Percentiles rank a stretch among this genome's conserved stretches.
These are phyloP conservation scores for Clarias batrachus DNA, from an alignment of 2,113 vertebrate species.

Conservation along the genomic window DNA sequence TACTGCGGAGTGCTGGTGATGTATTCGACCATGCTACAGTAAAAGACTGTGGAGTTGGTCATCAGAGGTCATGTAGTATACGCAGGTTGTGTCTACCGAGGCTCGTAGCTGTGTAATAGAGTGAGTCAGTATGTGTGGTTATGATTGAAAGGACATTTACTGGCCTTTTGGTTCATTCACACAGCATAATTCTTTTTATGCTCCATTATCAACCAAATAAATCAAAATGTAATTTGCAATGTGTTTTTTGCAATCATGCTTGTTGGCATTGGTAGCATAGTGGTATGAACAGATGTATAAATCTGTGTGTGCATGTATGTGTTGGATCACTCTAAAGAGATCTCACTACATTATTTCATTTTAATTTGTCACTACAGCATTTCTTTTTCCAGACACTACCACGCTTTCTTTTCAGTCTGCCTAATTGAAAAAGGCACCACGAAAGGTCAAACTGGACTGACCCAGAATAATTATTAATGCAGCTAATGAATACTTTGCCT, in stretches of 20 bases:
- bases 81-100: slow-evolving; percentile 25
- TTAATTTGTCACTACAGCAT: not conserved
- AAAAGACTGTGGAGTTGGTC: not conserved
- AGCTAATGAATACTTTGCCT: not conserved
- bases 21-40: not conserved
- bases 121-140: slow-evolving; percentile 32
- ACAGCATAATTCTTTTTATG: slow-evolving; percentile 33
- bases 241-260: slow-evolving; percentile 16
- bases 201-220: slow-evolving; percentile 35
- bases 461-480: not conserved
- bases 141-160: slow-evolving; percentile 44
- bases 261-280: not conserved
- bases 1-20: not conserved
- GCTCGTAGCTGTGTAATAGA: slow-evolving; percentile 45
- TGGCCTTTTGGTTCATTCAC: slow-evolving; percentile 28
- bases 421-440: not conserved
- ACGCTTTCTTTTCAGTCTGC: not conserved
- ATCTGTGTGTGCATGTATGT: not conserved
- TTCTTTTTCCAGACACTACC: not conserved
- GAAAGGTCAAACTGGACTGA: not conserved
- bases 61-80: slow-evolving; percentile 8
- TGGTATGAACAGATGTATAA: slow-evolving; percentile 5
- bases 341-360: not conserved
- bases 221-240: slow-evolving; percentile 51
- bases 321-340: not conserved